Percentiles rank a stretch among this genome's conserved stretches.
These are phyloP conservation scores for Drosophila formosana DNA, from an alignment of 2,888 invertebrate species.

Conservation along the genomic window DNA sequence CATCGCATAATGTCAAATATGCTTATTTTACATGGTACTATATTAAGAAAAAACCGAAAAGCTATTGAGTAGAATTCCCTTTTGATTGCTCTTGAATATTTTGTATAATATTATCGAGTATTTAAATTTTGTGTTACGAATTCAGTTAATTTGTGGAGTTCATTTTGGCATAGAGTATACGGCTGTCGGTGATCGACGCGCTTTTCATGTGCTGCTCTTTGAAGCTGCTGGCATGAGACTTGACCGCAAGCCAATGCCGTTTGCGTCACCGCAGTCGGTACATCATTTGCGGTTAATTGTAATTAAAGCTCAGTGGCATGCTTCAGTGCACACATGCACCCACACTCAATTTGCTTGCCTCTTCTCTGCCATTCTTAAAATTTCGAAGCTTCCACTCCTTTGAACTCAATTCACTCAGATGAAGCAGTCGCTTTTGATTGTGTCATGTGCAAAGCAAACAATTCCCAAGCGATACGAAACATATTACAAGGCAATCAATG, in stretches of 20 bases:
- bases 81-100: too few species aligned
- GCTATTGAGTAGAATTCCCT: too few species aligned
- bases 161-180: neutral
- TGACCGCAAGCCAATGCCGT: slow-evolving; percentile 41
- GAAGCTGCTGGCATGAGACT: slow-evolving; percentile 2
- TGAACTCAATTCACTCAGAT: neutral
- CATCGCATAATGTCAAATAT: too few species aligned
- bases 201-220: slow-evolving; percentile 10
- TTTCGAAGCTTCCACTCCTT: neutral
- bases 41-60: too few species aligned
- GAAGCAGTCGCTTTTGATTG: slow-evolving; percentile 42
- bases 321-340: slow-evolving; percentile 55
- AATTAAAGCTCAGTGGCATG: slow-evolving; percentile 73
- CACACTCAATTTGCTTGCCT: slow-evolving; percentile 11
- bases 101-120: too few species aligned
- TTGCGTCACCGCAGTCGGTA: slow-evolving; percentile 55
- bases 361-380: too few species aligned
- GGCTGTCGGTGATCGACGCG: neutral
- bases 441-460: slow-evolving; percentile 50
- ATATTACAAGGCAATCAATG: slow-evolving; percentile 8
- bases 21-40: too few species aligned
- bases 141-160: neutral
- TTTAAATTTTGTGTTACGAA: too few species aligned
- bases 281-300: slow-evolving; percentile 76
- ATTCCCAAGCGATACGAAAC: slow-evolving; percentile 21